phyloP scores from a whole-genome alignment of 1,140 invertebrate species.

The Thereuonema tuberculata region DNA sequence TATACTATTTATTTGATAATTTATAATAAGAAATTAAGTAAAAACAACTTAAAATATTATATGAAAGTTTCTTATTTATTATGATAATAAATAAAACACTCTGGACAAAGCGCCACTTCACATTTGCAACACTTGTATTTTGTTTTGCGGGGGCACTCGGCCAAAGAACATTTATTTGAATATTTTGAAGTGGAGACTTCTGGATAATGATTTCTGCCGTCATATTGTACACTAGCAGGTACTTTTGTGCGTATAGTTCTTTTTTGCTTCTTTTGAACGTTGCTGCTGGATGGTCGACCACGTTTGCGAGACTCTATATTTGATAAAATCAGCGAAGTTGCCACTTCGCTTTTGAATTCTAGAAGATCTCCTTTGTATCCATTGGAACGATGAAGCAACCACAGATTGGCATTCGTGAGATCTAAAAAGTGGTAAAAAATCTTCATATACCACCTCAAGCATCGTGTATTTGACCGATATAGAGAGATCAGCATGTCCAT shows the following conservation, averaged over 20 bases:
- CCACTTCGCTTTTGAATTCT: neutral
- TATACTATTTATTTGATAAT: neutral
- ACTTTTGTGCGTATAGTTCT: neutral
- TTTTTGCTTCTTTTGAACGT: neutral
- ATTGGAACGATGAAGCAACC: neutral
- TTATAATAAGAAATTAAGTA: neutral
- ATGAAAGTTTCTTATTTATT: neutral
- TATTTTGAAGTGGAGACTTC: neutral
- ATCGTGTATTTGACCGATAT: slow-evolving; percentile 29
- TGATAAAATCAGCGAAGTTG: neutral
- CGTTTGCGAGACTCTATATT: no score
- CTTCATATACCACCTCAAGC: slow-evolving; percentile 30
- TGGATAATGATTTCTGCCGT: neutral
- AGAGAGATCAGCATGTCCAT: slow-evolving; percentile 27
- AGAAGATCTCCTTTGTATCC: neutral
- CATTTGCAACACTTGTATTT: neutral
- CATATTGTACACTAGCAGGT: neutral
- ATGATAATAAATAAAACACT: neutral
- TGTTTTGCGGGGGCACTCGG: neutral
- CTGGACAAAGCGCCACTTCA: neutral
- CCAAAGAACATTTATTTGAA: no score
- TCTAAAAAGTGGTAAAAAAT: slow-evolving; percentile 29
- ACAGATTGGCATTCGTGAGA: neutral
- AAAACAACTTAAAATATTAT: neutral
- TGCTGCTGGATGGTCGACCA: neutral